Evolutionary conservation across 2,888 invertebrate species (phyloP), one percentile per base, ranked within the genome.

Genomic region (Aporophyla nigra): DNA sequence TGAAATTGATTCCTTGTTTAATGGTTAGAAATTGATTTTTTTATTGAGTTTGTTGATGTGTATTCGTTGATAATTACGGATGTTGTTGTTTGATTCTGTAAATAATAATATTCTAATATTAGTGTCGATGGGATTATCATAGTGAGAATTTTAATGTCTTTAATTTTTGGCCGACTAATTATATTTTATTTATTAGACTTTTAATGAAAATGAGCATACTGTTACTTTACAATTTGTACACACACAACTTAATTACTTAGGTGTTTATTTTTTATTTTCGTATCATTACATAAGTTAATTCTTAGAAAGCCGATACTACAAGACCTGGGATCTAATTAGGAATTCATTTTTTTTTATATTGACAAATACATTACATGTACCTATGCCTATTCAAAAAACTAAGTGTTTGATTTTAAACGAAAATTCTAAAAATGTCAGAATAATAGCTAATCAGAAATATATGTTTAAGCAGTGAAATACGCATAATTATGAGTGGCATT

Each of bases 1-100:
- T 53, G 71, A 78, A 82, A 86, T 75, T 77, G 66, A 74, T 85
- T 85, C 66, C 71, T 85, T 69, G 51, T 70, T 63, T 56, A 68
- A 40, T 53, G 67, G 51, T 10, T 46, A 66, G 62, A 70, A 63
- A 74, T 85, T 9, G 14, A 65, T 46, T 76, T 77, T n/a, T 77
- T 56, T 46, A 54, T 71, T 53, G 7, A 33, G 40, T 66, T 78
- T 54, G 21, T 5, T 56, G 24, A 68, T 7, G 24, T 59, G 12
- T 61, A 6, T 51, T 49, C 53, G 63, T 67, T 19, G 2, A 27
- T 27, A 43, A 74, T 71, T 54, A 65, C 59, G 80, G 67, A 74
- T 63, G 27, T 46, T 59, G n/a, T 79, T n/a, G n/a, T n/a, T n/a
- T n/a, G n/a, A n/a, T n/a, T n/a, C n/a, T n/a, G n/a, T n/a, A n/a